Conservation (phyloP, 2,797 vertebrate genomes). For the Falco biarmicus region DNA sequence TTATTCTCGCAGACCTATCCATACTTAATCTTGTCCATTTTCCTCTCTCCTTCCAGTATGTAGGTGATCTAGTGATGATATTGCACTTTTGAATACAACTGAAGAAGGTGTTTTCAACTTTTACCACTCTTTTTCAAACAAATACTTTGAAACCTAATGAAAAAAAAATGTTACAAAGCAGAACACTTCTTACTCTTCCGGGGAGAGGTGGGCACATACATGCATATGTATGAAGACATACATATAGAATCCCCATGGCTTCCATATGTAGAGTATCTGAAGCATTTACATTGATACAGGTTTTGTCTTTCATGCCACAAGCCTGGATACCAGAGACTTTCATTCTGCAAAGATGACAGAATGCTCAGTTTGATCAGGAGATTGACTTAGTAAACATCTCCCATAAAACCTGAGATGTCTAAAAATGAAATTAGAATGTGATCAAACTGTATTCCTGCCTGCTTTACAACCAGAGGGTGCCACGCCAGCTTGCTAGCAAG, state of each 20-base stretch:
- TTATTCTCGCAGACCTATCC: not conserved
- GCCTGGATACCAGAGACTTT: not conserved
- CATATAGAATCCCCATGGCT: not conserved
- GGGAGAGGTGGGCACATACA: not conserved
- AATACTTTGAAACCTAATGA: not conserved
- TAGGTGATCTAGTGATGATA: not conserved
- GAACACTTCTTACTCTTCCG: not conserved
- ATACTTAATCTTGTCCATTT: not conserved
- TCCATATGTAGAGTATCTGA: not conserved
- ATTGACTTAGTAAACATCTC: not conserved
- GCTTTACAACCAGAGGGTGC: not conserved
- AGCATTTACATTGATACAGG: not conserved
- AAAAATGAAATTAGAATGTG: not conserved
- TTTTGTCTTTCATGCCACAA: not conserved
- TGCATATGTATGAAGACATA: not conserved
- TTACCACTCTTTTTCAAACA: not conserved
- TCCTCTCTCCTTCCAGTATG: not conserved
- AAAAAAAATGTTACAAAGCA: not conserved
- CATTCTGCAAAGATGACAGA: rapidly evolving
- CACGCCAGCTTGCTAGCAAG: not conserved
- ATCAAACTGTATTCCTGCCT: not conserved
- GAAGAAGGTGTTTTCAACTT: not conserved
- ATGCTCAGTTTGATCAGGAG: not conserved
- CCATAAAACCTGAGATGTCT: not conserved
- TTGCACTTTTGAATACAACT: not conserved